Evolutionary conservation across 2,888 invertebrate species (phyloP), one percentile per base, ranked within the genome.

Genomic region (Leucania comma): DNA sequence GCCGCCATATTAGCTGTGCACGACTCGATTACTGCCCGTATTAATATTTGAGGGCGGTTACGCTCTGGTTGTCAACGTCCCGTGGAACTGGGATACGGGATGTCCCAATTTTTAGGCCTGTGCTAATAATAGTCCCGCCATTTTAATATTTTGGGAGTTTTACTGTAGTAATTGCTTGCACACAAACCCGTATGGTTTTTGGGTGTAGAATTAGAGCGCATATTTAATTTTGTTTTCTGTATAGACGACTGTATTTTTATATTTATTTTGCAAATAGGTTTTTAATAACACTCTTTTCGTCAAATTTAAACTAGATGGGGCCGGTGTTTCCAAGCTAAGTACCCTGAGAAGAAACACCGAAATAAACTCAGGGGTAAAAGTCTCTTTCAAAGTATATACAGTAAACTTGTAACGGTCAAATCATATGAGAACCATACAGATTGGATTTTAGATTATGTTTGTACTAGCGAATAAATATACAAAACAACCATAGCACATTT

Each of bases 41-140:
- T 75, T 79, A 76, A 82, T 82, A 84, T 82, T 82, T 76, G 20
- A 69, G 68, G 71, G 57, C 35, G 54, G 59, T 65, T 46, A 53
- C 58, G 67, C 67, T 66, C 56, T 62, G 68, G 61, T 71, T 67
- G 79, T 68, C 68, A 66, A 22, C 50, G 65, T 73, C 54, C 78
- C 66, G 65, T 57, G 65, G 50, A 78, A 66, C 68, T 48, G 66
- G 82, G 66, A 78, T 68, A 66, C 32, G 46, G 51, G 54, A 71
- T 42, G 80, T 70, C 57, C 75, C 72, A 72, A 76, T 72, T 72
- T 78, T 73, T 65, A 20, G 20, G 32, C 51, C 53, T n/a, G 29
- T 46, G 53, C 57, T 77, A 67, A 72, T 71, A 76, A 70, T 60
- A 71, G 26, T 22, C 65, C 22, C 48, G 51, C 14, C 29, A 20